Evolutionary conservation across 1,140 invertebrate species (phyloP).

Genomic region (Copidosoma floridanum): DNA sequence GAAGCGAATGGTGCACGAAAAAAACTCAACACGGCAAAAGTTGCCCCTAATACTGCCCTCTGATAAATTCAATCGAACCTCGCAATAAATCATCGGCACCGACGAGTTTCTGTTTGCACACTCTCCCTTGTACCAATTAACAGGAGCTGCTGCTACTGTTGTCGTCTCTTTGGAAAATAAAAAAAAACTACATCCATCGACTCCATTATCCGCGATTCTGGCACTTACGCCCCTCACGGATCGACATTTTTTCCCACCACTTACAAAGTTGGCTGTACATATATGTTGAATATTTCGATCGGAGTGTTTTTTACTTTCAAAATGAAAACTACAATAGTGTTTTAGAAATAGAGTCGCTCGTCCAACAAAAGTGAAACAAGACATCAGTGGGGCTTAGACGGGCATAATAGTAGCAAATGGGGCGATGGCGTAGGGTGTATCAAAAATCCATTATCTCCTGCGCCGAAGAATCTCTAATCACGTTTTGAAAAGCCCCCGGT

Average conservation of each 20-base stretch:
- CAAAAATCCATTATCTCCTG: constrained; percentile 50
- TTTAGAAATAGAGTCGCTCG: too few relatives aligned
- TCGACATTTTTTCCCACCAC: too few relatives aligned
- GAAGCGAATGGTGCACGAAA: too few relatives aligned
- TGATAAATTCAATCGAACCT: constrained; percentile 50
- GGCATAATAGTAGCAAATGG: constrained; percentile 51
- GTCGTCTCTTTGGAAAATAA: constrained; percentile 2
- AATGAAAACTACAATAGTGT: constrained; percentile 11
- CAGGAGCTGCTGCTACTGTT: too few relatives aligned
- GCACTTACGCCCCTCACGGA: neutral
- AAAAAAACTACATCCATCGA: neutral
- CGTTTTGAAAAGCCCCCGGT: constrained; percentile 38
- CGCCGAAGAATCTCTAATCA: constrained; percentile 47
- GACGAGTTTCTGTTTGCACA: constrained; percentile 41
- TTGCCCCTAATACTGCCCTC: too few relatives aligned
- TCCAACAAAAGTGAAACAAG: too few relatives aligned
- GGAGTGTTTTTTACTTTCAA: too few relatives aligned
- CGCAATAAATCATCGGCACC: constrained; percentile 47
- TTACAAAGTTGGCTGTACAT: too few relatives aligned
- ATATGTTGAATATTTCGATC: too few relatives aligned
- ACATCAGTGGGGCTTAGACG: too few relatives aligned
- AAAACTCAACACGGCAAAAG: too few relatives aligned
- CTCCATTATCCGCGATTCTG: constrained; percentile 2
- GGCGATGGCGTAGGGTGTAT: constrained; percentile 49
- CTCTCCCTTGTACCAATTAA: constrained; percentile 47